A percentile compares a stretch with the other conserved stretches of the same genome.
Conservation (phyloP, 2,797 vertebrate species). For the Setipinna tenuifilis region DNA sequence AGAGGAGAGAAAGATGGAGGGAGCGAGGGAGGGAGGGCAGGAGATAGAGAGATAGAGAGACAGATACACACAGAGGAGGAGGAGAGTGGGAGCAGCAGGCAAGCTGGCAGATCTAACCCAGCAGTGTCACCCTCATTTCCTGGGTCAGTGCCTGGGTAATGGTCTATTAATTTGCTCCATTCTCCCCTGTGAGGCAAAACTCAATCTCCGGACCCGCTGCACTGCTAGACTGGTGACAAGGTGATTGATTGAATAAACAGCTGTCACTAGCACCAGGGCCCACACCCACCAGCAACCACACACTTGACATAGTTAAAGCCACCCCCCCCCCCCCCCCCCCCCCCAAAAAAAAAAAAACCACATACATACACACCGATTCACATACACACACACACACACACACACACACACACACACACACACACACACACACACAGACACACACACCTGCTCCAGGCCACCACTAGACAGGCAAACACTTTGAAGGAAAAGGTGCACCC, state of each 20-base stretch:
- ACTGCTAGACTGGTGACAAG: constrained; percentile 77
- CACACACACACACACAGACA: constrained; percentile 40
- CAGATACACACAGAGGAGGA: not conserved
- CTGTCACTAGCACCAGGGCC: constrained; percentile 83
- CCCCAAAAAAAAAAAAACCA: constrained; percentile 39
- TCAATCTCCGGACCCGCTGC: constrained; percentile 86
- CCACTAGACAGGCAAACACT: not conserved
- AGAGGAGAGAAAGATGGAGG: constrained; percentile 28
- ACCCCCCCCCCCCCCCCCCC: constrained; percentile 49
- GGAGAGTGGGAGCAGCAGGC: constrained; percentile 30
- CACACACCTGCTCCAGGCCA: constrained; percentile 16
- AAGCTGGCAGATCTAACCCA: constrained; percentile 65
- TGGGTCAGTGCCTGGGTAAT: constrained; percentile 98
- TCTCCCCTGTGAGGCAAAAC: constrained; percentile 92
- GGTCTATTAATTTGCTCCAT: constrained; percentile 99
- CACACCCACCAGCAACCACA: constrained; percentile 68
- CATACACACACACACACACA: constrained; percentile 40
- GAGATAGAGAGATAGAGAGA: constrained; percentile 16
- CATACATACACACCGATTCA: constrained; percentile 38
- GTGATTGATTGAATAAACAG: constrained; percentile 97
- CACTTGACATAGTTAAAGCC: constrained; percentile 46
- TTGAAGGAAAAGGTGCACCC: not conserved
- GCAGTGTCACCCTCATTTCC: constrained; percentile 85
- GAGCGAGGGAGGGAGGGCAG: constrained; percentile 33
- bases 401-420: constrained; percentile 34